Evolutionary conservation across 2,113 vertebrate genomes (phyloP), one percentile per base, ranked within the genome.

Genomic region (Physeter macrocephalus): DNA sequence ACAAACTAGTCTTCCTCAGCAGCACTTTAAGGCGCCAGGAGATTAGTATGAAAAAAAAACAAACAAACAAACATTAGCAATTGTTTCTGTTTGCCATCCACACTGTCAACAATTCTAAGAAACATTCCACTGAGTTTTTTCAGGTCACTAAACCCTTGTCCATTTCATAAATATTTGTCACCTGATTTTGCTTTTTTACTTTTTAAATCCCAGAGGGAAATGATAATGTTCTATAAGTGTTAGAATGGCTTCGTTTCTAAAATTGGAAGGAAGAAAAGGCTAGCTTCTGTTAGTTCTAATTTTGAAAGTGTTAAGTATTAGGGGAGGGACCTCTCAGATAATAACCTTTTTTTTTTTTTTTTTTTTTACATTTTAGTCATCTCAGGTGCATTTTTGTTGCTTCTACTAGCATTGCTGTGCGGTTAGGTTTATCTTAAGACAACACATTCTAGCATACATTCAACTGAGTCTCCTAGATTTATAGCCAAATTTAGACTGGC

Each of bases 101-200:
- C 39, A 75, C 61, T 52, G 69, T 95, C 86, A 92, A 97, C 74
- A 96, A 92, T 87, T 97, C 93, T 87, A 57, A 94, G 94, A 91
- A 96, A 96, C 88, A 87, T 62, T 43, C 66, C 83, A 3, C 49
- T 23, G 49, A 78, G 36, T 72, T 93, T 93, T 77, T 93, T 93
- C 67, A 69, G 93, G 87, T 84, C 91, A 96, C 91, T 87, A 89
- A 93, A 72, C 43, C 27, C 81, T 41, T 21, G 23, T 75, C 71
- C 41, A 1, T 75, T 94, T 94, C 41, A 74, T 41, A 77, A 96
- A 74, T 43, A 90, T 71, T 36, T 94, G 49, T 89, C 46, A 95
- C 49, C 64, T 77, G 67, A 92, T 62, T 88, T 78, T 67, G 82
- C 57, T 84, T 92, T 95, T 83, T 80, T 39, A 85, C 52, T 81